Base-by-base conservation (phyloP, 2,113 vertebrate species). In the Lutjanus erythropterus region DNA sequence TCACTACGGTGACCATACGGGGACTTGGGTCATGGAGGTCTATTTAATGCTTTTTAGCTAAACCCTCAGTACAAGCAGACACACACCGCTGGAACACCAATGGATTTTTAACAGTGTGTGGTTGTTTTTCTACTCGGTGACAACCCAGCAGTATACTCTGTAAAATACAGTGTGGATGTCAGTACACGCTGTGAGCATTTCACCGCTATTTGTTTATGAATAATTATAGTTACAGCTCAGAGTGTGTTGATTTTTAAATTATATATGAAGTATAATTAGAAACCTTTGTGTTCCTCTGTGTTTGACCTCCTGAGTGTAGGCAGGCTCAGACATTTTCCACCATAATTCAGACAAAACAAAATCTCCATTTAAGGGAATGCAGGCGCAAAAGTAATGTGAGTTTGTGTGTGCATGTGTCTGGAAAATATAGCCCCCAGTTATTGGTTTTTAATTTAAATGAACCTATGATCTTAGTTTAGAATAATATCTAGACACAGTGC, bases 101-200 rank as follows among this genome's bases (percentile, higher is more conserved):
- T 27, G 39, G 9, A 41, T 65, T 52, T 33, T 23, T 23, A 31
- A 21, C 14, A 41, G 41, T 25, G 58, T 66, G 44, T 27, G n/a
- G 18, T 23, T 47, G 5, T 18, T 0, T 3, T 25, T 53, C 46
- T 37, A 23, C 5, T 1, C 46, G 53, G 31, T 23, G 18, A 39
- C n/a, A 74, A 29, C 10, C 0, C 46, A 27, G 66, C 67, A 18
- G 35, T 49, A 47, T 10, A 29, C 31, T 59, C 5, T 68, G 15
- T 60, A 16, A 49, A 74, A 74, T 23, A 21, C 39, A 7, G 10
- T 31, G 27, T 66, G 9, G 59, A 39, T 69, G 12, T 60, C 42
- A 35, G 14, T n/a, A 3, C 25, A n/a, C 18, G 1, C 25, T 33
- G 29, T 21, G 8, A 21, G 29, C 5, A 12, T 35, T 37, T 12